These are phyloP conservation scores for Hypanus sabinus DNA, from an alignment of 2,113 vertebrate species.

Conservation along the genomic window DNA sequence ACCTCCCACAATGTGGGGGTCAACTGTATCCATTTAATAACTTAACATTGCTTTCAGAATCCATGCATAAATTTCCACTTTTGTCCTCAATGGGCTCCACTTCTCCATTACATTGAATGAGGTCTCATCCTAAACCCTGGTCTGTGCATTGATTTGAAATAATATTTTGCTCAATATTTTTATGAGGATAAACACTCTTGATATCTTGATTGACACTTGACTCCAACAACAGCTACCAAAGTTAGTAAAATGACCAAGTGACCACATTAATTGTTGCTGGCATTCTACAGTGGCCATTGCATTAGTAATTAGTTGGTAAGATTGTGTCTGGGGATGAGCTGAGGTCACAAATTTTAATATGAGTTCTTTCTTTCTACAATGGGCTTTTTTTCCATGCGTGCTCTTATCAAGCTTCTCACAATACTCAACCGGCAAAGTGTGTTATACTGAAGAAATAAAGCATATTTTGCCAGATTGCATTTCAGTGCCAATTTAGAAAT, in stretches of 20 bases:
- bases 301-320: neutral
- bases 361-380: neutral
- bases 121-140: neutral
- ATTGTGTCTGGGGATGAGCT: neutral
- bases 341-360: neutral
- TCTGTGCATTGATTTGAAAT: neutral
- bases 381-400: neutral
- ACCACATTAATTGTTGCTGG: neutral
- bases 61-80: too few species aligned
- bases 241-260: neutral
- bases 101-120: neutral
- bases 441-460: neutral
- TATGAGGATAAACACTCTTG: neutral
- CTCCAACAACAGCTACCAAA: neutral
- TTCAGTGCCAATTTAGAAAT: neutral
- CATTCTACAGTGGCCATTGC: neutral
- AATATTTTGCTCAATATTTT: neutral
- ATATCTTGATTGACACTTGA: neutral
- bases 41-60: too few species aligned
- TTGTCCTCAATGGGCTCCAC: too few species aligned
- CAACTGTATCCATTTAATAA: too few species aligned
- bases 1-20: too few species aligned
- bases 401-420: neutral
- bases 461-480: neutral
- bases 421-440: neutral